Evolutionary conservation across 2,797 vertebrate species (phyloP).

Genomic region (Propithecus perrieri): DNA sequence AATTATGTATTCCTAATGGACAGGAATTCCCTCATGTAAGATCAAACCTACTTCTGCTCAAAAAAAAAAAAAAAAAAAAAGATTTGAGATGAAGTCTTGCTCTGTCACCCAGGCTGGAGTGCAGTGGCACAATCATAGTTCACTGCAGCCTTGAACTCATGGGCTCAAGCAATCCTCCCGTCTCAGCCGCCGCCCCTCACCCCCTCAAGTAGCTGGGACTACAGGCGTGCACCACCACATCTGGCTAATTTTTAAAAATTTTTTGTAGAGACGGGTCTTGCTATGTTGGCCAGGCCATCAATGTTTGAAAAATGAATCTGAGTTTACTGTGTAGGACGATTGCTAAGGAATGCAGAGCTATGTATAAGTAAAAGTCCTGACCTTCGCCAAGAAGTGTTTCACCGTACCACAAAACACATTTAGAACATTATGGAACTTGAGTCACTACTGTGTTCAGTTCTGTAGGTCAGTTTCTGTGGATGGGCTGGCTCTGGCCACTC

Average conservation of each 20-base stretch:
- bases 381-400: background rate
- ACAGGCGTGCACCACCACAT: background rate
- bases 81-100: background rate
- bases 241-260: background rate
- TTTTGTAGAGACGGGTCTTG: background rate
- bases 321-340: background rate
- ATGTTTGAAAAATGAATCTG: background rate
- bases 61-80: background rate
- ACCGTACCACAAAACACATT: background rate
- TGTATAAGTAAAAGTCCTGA: accelerated
- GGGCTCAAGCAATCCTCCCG: no score
- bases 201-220: background rate
- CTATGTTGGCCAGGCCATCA: background rate
- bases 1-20: background rate
- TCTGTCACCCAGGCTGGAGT: background rate
- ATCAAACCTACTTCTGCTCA: background rate
- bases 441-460: conserved; percentile 32
- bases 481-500: background rate
- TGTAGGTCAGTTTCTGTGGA: conserved; percentile 59
- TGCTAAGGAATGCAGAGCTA: background rate
- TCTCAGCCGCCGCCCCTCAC: background rate
- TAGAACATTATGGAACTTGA: conserved; percentile 27
- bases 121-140: no score
- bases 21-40: background rate
- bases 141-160: no score